Base-by-base conservation (phyloP, 2,888 invertebrate genomes). In the Lithophane socia region DNA sequence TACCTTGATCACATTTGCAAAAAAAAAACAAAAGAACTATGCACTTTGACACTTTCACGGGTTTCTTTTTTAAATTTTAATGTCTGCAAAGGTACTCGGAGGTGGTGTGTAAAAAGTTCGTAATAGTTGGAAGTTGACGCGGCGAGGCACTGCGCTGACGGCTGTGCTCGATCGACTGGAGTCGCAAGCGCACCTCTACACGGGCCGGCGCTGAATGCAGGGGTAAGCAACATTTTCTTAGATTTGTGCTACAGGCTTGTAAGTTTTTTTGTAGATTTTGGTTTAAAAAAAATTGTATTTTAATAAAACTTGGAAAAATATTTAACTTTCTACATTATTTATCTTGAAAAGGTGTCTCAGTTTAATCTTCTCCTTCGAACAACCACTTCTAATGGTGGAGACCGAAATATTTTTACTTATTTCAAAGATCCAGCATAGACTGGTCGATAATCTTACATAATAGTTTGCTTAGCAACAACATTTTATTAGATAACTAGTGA, bases 81-180 rank as follows among this genome's bases (percentile, higher is more conserved):
- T 87, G 82, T 88, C 86, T 76, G 81, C 83, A 90, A 90, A 89
- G 91, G 89, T 87, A 88, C 90, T 87, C 90, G 88, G 85, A 86
- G 80, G 73, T 85, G 74, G 68, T 85, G 89, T 90, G 90, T 87
- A 90, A 90, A 93, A 93, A 93, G 94, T 94, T 94, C 93, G 93
- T 91, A 92, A 91, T 88, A 71, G 90, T 92, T 91, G 87, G 84
- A 90, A 90, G 88, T 88, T 79, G 77, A 87, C 92, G 93, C 87
- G 86, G 92, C 92, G 91, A 91, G 90, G 86, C 88, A 92, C 90
- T 89, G 91, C 94, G 90, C 94, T 91, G 93, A 90, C 92, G 93
- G 91, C 90, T 90, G 94, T 91, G 90, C 95, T 93, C 95, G 94
- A 94, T 91, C 93, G 94, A 96, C 96, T 96, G 96, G 92, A 89